Base-by-base conservation (phyloP, 2,113 vertebrate genomes). In the Myiagra hebetior region DNA sequence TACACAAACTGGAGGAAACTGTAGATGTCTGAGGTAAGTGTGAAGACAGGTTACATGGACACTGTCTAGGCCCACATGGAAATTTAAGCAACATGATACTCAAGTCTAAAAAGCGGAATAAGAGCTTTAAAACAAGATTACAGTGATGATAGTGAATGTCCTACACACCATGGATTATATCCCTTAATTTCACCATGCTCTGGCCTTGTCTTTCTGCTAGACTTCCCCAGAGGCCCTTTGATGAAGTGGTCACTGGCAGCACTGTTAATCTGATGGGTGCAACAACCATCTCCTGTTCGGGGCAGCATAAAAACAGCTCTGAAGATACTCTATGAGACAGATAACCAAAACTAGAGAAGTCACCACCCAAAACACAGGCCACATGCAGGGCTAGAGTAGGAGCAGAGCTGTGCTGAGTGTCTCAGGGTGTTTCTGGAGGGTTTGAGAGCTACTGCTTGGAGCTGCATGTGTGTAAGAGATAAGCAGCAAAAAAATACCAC, bases 401-500 rank as follows among this genome's bases (percentile, higher is more conserved):
- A 91, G 35, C 52, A 85, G 72, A 77, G 11, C 42, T 77, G 47
- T 46, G 17, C 52, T 72, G n/a, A 27, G 13, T 53, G 17, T 37
- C 52, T 89, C 24, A 17, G 56, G 11, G 27, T n/a, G 41, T 17
- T 68, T 87, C 69, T 89, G 31, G n/a, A 91, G 44, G 17, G n/a
- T 64, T 89, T 78, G 28, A 85, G 41, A 89, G 42, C 53, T 81
- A 57, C 8, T 82, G 35, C 77, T 53, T 75, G 41, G 53, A 78
- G 42, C 37, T 91, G 65, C 0, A 0, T 87, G 89, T 1, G 1
- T 49, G 13, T 37, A 64, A 67, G 39, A 95, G 94, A 93, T 91
- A 95, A 95, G 74, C 24, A 64, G 44, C 44, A 89, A 75, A 89
- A 89, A 91, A 69, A 68, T 33, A 68, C 42, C 39, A 33, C 31